Conservation (phyloP, 2,113 vertebrate genomes). For the Megaleporinus macrocephalus region DNA sequence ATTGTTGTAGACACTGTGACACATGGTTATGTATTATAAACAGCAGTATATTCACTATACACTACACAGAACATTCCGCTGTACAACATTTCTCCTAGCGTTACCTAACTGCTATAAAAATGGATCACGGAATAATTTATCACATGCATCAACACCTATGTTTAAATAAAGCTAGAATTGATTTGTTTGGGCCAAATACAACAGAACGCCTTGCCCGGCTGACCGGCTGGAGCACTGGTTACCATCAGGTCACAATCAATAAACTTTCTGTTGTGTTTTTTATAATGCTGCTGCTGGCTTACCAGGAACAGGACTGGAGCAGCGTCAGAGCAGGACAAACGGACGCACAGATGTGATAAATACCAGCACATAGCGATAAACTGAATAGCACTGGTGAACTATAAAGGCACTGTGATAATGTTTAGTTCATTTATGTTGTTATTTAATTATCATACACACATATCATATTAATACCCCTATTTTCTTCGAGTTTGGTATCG, state of each 20-base stretch:
- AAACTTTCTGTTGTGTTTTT: not conserved
- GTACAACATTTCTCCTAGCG: no score
- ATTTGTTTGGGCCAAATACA: conserved; percentile 44
- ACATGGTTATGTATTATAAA: no score
- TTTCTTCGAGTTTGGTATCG: no score
- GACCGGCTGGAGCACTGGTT: not conserved
- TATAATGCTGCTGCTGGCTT: conserved; percentile 1
- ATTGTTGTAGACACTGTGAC: no score
- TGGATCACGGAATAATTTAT: not conserved
- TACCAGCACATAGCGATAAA: not conserved
- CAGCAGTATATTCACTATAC: no score
- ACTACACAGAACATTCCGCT: not conserved
- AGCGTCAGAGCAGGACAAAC: conserved; percentile 1
- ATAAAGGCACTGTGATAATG: no score
- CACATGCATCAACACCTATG: not conserved
- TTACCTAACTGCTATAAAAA: not conserved
- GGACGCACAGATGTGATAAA: not conserved
- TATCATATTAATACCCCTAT: no score
- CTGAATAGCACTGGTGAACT: no score
- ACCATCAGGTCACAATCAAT: conserved; percentile 22
- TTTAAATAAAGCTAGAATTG: conserved; percentile 48
- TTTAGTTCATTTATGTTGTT: no score
- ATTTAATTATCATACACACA: no score
- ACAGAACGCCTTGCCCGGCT: conserved; percentile 54
- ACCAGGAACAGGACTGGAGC: not conserved